A percentile compares a stretch with the other conserved stretches of the same genome.
These are phyloP conservation scores for Tinamus major DNA, from an alignment of 2,797 vertebrate species.

Conservation along the genomic window DNA sequence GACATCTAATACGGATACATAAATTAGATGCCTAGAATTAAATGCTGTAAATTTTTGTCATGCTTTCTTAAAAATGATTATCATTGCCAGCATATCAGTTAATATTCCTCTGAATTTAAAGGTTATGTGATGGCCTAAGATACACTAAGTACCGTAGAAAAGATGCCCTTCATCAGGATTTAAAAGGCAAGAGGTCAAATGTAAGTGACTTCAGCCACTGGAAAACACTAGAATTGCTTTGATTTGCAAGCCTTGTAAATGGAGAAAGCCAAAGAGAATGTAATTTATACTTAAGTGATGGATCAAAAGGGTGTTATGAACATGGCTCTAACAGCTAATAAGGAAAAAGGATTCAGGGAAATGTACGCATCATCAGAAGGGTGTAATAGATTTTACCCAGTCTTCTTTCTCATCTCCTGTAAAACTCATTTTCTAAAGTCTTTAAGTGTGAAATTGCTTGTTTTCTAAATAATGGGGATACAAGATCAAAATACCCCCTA, in stretches of 20 bases:
- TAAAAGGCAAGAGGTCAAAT: neutral
- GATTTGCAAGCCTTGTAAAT: constrained; percentile 9
- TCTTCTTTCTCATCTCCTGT: constrained; percentile 1
- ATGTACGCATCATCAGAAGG: neutral
- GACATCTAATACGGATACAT: neutral
- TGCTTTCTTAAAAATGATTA: neutral
- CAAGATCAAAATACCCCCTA: neutral
- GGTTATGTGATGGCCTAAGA: neutral
- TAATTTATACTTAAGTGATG: constrained; percentile 20
- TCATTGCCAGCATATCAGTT: accelerated
- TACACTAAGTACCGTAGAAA: neutral
- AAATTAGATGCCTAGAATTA: neutral
- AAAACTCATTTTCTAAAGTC: constrained; percentile 48
- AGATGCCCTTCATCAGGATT: neutral
- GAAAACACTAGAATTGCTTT: neutral
- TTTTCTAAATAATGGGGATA: constrained; percentile 31
- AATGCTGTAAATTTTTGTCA: neutral
- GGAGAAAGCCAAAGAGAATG: constrained; percentile 16
- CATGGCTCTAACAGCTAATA: constrained; percentile 1
- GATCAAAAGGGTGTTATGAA: constrained; percentile 21
- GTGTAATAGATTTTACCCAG: constrained; percentile 23
- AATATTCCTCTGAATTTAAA: neutral
- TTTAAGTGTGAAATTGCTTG: constrained; percentile 53
- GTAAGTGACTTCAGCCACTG: neutral
- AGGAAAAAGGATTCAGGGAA: constrained; percentile 43